Evolutionary conservation across 2,888 invertebrate species (phyloP).

Genomic region (Stratiomys singularior): DNA sequence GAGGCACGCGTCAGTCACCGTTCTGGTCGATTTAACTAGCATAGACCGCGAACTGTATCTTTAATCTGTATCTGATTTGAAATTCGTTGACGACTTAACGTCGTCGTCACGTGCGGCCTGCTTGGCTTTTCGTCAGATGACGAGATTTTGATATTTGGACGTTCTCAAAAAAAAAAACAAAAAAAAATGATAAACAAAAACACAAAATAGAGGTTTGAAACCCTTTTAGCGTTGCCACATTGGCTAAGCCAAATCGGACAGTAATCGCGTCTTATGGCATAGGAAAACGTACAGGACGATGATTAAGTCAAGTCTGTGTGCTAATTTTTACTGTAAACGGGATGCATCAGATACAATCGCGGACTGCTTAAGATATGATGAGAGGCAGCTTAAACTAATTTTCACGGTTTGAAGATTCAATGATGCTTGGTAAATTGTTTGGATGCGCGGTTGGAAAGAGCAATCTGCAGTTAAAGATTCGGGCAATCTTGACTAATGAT

Average conservation of each 20-base stretch:
- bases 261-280: neutral
- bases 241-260: neutral
- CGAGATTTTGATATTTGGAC: conserved; percentile 5
- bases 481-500: too few species aligned
- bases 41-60: conserved; percentile 34
- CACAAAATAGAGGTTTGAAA: neutral
- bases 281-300: conserved; percentile 2
- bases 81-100: neutral
- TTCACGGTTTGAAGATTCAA: conserved; percentile 33
- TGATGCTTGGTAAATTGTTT: conserved; percentile 14
- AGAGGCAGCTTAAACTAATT: conserved; percentile 23
- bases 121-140: conserved; percentile 11
- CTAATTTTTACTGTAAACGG: conserved; percentile 24
- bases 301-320: neutral
- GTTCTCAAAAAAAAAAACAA: too few species aligned
- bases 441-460: neutral
- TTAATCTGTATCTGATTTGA: conserved; percentile 32
- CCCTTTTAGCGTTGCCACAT: neutral
- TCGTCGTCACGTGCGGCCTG: conserved; percentile 29
- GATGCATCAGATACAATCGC: conserved; percentile 30
- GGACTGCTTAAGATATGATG: conserved; percentile 14
- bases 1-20: conserved; percentile 31
- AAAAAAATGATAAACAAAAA: too few species aligned
- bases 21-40: conserved; percentile 42
- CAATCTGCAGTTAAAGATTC: too few species aligned